These are phyloP conservation scores for Lycopodina hypogea DNA, from an alignment of 37 sponge, comb jelly and placozoan species.

Conservation along the genomic window DNA sequence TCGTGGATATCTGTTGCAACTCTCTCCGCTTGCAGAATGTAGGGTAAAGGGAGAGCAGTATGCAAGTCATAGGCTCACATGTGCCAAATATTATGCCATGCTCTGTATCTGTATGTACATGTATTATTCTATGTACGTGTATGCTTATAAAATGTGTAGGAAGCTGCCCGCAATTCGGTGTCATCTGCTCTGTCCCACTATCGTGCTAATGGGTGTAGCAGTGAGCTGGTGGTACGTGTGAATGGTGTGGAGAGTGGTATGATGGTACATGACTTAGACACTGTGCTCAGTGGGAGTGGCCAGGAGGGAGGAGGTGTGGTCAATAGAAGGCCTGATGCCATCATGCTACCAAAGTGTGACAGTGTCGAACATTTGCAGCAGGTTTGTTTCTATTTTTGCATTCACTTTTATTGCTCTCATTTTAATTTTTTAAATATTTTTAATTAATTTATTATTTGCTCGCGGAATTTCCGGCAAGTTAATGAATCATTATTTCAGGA, in stretches of 20 bases:
- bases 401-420: neutral
- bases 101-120: no score
- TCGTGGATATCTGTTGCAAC: no score
- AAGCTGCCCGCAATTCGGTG: conserved; percentile 51
- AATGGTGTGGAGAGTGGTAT: conserved; percentile 74
- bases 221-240: conserved; percentile 74
- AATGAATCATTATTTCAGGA: no score
- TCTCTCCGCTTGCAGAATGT: no score
- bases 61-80: no score
- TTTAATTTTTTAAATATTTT: no score
- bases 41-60: no score
- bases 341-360: conserved; percentile 90
- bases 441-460: no score
- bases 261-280: conserved; percentile 51
- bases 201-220: neutral
- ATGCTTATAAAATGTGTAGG: conserved; percentile 43
- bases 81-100: no score
- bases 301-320: neutral
- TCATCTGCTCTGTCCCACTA: conserved; percentile 32
- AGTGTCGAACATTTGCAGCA: conserved; percentile 50
- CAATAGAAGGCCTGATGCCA: conserved; percentile 66
- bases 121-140: neutral
- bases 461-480: no score
- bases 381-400: conserved; percentile 23
- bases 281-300: conserved; percentile 32